These are phyloP conservation scores for Heterodera carotae DNA, from an alignment of 1,140 invertebrate species.

Conservation along the genomic window DNA sequence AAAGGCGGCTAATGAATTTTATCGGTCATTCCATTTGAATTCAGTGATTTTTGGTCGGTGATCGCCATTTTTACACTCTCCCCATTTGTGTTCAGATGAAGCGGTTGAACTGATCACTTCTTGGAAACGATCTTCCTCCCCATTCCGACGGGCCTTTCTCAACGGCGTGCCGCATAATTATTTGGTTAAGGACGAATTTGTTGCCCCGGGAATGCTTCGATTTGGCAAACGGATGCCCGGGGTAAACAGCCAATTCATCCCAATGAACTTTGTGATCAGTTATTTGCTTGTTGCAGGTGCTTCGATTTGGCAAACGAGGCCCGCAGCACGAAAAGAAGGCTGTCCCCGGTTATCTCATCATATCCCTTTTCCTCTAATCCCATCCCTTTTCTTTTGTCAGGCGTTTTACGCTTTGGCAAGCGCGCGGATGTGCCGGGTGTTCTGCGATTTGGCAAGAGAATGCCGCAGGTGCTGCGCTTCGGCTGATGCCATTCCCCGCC, in stretches of 20 bases:
- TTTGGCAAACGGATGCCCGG: slow-evolving; percentile 32
- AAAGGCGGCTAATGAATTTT: too few relatives aligned
- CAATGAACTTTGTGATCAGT: not conserved
- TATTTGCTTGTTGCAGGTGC: too few relatives aligned
- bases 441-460: slow-evolving; percentile 33
- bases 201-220: slow-evolving; percentile 31
- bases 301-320: slow-evolving; percentile 33
- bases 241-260: not conserved
- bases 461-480: slow-evolving; percentile 29
- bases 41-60: too few relatives aligned
- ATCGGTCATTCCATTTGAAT: too few relatives aligned
- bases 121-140: slow-evolving; percentile 20
- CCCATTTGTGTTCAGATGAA: slow-evolving; percentile 9
- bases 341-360: slow-evolving; percentile 12
- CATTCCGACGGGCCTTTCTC: slow-evolving; percentile 2
- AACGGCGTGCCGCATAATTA: not conserved
- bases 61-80: too few relatives aligned
- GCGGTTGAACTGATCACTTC: slow-evolving; percentile 5
- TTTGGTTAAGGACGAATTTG: slow-evolving; percentile 21
- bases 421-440: slow-evolving; percentile 22
- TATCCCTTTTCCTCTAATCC: not conserved
- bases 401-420: slow-evolving; percentile 41
- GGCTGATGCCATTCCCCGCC: slow-evolving; percentile 1
- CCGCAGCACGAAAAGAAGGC: slow-evolving; percentile 23
- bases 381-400: slow-evolving; percentile 2